A percentile compares a stretch with the other conserved stretches of the same genome.
These are phyloP conservation scores for Sapajus apella DNA, from an alignment of 2,113 vertebrate species.

Conservation along the genomic window DNA sequence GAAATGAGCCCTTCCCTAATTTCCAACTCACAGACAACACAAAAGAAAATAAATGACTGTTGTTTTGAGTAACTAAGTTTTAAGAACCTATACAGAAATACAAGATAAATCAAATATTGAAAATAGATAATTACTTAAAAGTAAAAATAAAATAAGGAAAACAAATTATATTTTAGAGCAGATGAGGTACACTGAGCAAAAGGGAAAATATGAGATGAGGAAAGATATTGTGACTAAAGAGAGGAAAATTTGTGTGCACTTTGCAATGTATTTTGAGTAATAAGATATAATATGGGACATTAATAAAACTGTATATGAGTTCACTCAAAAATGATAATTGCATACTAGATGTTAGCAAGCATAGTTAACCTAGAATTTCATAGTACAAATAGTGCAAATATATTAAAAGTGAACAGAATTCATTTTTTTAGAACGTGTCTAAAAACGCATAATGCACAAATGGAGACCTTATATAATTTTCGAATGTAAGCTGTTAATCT, in stretches of 20 bases:
- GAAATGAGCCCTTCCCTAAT: not conserved
- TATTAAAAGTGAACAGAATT: not conserved
- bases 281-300: slow-evolving; percentile 26
- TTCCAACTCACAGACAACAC: not conserved
- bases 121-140: slow-evolving; percentile 36
- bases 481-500: slow-evolving; percentile 59
- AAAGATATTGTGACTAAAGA: not conserved
- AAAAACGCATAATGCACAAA: slow-evolving; percentile 40
- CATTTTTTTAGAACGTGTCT: not conserved
- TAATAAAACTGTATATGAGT: slow-evolving; percentile 17
- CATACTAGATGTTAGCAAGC: slow-evolving; percentile 35
- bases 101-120: not conserved
- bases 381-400: slow-evolving; percentile 46
- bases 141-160: slow-evolving; percentile 29
- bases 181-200: not conserved
- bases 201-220: not conserved
- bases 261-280: slow-evolving; percentile 22
- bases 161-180: not conserved
- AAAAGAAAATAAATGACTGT: not conserved
- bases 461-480: slow-evolving; percentile 65
- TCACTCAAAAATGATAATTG: slow-evolving; percentile 48
- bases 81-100: slow-evolving; percentile 9
- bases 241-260: not conserved
- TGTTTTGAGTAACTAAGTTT: slow-evolving; percentile 6
- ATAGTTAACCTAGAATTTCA: slow-evolving; percentile 48